Conservation (phyloP, 2,113 vertebrate species). For the Albula goreensis region DNA sequence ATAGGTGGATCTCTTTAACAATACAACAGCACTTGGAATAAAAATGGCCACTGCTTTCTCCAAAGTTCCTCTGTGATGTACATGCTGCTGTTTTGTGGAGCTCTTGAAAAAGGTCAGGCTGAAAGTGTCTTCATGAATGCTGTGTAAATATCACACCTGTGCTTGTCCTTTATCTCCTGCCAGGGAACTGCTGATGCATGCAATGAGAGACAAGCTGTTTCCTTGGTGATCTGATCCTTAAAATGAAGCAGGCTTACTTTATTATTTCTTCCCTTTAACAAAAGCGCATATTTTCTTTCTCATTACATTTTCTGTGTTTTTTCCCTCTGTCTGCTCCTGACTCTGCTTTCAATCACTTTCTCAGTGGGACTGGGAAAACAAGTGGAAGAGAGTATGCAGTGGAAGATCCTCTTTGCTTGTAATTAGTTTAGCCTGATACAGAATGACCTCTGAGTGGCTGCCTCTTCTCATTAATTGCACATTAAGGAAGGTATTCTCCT, state of each 20-base stretch:
- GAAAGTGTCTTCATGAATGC: not conserved
- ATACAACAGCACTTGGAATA: not conserved
- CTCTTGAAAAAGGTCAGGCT: not conserved
- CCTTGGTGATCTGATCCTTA: not conserved
- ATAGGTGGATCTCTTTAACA: not conserved
- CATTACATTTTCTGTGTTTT: not conserved
- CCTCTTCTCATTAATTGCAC: too few relatives aligned
- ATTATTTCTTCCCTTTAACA: not conserved
- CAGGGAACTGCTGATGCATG: not conserved
- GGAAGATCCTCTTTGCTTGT: not conserved
- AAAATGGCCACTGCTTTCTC: conserved; percentile 3
- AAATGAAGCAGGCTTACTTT: not conserved
- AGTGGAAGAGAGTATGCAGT: not conserved
- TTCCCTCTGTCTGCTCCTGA: not conserved
- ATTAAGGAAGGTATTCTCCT: not conserved
- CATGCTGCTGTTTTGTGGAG: not conserved
- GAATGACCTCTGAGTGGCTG: too few relatives aligned
- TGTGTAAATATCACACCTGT: not conserved
- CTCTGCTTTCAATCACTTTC: not conserved
- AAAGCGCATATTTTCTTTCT: not conserved
- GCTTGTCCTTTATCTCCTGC: not conserved
- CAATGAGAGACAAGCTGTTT: not conserved
- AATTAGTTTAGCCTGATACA: not conserved
- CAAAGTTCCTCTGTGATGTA: not conserved
- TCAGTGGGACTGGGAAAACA: not conserved